Evolutionary conservation across 37 sponge, comb jelly and placozoan genomes (phyloP), one percentile per base, ranked within the genome.

Genomic region (Chondrosia reniformis): DNA sequence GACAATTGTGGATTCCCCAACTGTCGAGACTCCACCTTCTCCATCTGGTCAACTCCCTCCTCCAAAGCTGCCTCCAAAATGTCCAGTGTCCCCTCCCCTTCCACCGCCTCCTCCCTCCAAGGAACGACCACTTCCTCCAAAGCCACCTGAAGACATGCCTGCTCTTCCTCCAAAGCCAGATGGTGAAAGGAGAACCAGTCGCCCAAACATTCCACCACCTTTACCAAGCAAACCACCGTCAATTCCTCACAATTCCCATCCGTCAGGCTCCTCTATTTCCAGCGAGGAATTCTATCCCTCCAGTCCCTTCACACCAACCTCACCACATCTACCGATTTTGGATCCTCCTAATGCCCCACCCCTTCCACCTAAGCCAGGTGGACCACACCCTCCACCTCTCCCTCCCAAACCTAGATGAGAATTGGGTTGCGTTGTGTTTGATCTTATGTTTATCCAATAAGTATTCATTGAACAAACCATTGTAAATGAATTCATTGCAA

Each of bases 321-420:
- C 58, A 56, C 58, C 58, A 56, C n/a, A 56, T 4, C 25, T 28
- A 56, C 58, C 58, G 7, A 24, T 8, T 4, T 8, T 12, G 25
- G 66, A 12, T 30, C 24, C 22, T 69, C 25, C 72, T 69, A 6
- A 2, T 69, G 72, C 72, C 72, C 72, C 72, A 39, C 72, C 72
- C 13, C 44, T 36, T 25, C 72, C 72, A 40, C 72, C 72, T 17
- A 69, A 25, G 22, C 59, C 40, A 36, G 19, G 38, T 55, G 7
- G 13, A 45, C 39, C 46, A n/a, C 59, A 55, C n/a, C 77, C 77
- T 55, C 77, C 77, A 24, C 77, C 77, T 15, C 59, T 76, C 13
- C 77, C 77, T 58, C 77, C 77, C 4, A 76, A 76, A 24, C 77
- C 77, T 4, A 9, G 5, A 67, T 40, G 2, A 67, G 3, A 12